Base-by-base conservation (phyloP, 2,888 invertebrate genomes). In the Suillia variegata region DNA sequence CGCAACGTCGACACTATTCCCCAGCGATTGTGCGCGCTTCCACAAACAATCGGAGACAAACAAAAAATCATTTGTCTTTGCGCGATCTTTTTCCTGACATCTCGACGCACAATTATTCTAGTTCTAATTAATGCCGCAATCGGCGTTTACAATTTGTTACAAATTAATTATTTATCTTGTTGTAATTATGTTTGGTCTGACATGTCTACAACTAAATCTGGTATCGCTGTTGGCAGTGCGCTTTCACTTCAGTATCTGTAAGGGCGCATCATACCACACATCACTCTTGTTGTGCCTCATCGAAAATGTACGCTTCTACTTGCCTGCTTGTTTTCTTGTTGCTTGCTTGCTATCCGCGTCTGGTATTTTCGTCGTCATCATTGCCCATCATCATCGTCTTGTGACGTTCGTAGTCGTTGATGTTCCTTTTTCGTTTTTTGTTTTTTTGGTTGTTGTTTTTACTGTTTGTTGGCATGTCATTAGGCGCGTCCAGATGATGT, bases 161-260 rank as follows among this genome's bases (percentile, higher is more conserved):
- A 58, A 71, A 74, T 73, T 75, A 75, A 75, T 75, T 73, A 73
- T 68, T 62, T 51, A 56, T 58, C 58, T 56, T 20, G 49, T 55
- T 56, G 33, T 54, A 45, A 45, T 45, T 17, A 20, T 45, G 18
- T 17, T 20, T 4, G n/a, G 4, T 20, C 45, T 20, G 45, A 38
- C 38, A 38, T 18, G 4, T 5, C 45, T 12, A 45, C 45, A 12
- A 38, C 38, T 13, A 38, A n/a, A 13, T 6, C 38, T 31, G 6
- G 31, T 31, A 31, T 8, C 4, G 49, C 60, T 54, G 56, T 47
- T 22, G 26, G 26, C 31, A 33, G 5, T n/a, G 47, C 31, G n/a
- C n/a, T 4, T 18, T 21, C 15, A 47, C 45, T 48, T 55, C 49
- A 54, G 54, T 20, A 42, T 26, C 18, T 12, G 17, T n/a, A n/a